Evolutionary conservation across 2,797 vertebrate species (phyloP).

Genomic region (Sebastes paucispinis): DNA sequence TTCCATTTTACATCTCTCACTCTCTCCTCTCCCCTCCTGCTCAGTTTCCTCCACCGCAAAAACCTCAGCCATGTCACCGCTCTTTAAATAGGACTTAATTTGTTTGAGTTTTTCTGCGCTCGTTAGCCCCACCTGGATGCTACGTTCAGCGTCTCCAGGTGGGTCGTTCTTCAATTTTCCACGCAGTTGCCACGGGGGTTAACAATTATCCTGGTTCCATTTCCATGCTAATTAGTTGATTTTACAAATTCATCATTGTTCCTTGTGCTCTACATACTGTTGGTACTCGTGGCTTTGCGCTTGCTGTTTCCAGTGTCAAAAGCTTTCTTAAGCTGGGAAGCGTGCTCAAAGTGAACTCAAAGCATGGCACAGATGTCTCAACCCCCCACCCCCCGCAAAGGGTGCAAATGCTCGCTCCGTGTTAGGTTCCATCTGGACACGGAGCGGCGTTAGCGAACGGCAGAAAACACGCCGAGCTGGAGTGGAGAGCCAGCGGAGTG

Average conservation of each 20-base stretch:
- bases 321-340: slow-evolving; percentile 21
- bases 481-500: slow-evolving; percentile 21
- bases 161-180: slow-evolving; percentile 38
- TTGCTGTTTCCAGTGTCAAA: slow-evolving; percentile 35
- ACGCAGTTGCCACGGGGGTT: background rate
- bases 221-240: slow-evolving; percentile 56
- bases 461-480: slow-evolving; percentile 34
- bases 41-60: slow-evolving; percentile 35
- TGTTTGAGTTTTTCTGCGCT: slow-evolving; percentile 31
- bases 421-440: slow-evolving; percentile 51
- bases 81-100: slow-evolving; percentile 65
- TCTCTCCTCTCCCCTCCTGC: slow-evolving; percentile 20
- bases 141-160: slow-evolving; percentile 14
- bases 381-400: slow-evolving; percentile 2
- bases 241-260: slow-evolving; percentile 32
- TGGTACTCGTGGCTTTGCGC: slow-evolving; percentile 9
- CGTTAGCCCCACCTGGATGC: slow-evolving; percentile 41
- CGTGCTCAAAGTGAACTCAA: slow-evolving; percentile 26
- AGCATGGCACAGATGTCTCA: slow-evolving; percentile 43
- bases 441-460: background rate
- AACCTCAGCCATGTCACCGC: slow-evolving; percentile 17
- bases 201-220: slow-evolving; percentile 39
- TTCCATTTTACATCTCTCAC: slow-evolving; percentile 68
- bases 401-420: background rate
- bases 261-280: slow-evolving; percentile 9